Percentiles rank a stretch among this genome's conserved stretches.
These are phyloP conservation scores for Microctenopoma stevenorrisi DNA, from an alignment of 2,797 vertebrate species.

Conservation along the genomic window DNA sequence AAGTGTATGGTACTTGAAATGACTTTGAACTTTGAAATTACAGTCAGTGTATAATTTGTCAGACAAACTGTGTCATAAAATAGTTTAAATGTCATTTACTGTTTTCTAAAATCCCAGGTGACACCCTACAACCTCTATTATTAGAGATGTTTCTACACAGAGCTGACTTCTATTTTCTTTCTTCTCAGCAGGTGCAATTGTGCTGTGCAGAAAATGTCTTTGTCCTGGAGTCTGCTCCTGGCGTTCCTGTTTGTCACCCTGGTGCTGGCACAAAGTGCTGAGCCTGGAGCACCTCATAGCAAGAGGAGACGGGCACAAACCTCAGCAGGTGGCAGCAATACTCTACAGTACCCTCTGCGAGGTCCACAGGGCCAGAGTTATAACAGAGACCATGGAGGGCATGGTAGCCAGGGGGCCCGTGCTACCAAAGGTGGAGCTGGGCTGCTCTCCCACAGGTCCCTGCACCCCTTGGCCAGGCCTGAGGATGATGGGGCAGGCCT, in stretches of 20 bases:
- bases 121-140: not conserved
- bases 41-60: not conserved
- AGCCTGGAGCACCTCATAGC: conserved; percentile 61
- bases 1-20: too few species aligned
- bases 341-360: conserved; percentile 78
- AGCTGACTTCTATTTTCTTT: conserved; percentile 21
- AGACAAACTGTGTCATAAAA: too few species aligned
- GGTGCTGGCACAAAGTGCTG: conserved; percentile 59
- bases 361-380: conserved; percentile 73
- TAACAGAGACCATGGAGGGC: conserved; percentile 71
- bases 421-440: conserved; percentile 69
- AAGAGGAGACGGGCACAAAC: conserved; percentile 69
- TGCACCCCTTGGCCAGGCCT: conserved; percentile 59
- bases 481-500: conserved; percentile 77
- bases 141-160: not conserved
- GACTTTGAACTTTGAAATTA: too few species aligned
- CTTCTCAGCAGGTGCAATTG: conserved; percentile 69
- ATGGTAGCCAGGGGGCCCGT: conserved; percentile 75
- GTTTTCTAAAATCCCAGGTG: not conserved
- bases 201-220: conserved; percentile 67
- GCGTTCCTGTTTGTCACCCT: conserved; percentile 65
- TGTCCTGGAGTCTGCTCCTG: conserved; percentile 69
- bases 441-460: conserved; percentile 66
- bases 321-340: conserved; percentile 66
- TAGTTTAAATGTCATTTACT: not conserved